phyloP scores from a whole-genome alignment of 2,113 vertebrate genomes.

The Alligator sinensis region DNA sequence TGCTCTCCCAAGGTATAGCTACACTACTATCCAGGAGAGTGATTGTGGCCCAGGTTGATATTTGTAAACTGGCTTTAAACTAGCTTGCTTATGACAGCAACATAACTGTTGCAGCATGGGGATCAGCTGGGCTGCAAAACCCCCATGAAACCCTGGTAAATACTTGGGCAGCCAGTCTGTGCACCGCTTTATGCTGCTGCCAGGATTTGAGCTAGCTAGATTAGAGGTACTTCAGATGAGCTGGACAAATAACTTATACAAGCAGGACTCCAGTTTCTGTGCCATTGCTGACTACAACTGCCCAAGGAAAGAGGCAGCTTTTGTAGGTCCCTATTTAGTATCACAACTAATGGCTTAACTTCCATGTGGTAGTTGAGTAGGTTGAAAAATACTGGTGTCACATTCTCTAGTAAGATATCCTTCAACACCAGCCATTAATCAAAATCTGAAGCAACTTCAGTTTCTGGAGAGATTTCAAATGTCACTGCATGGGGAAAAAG shows the following conservation, averaged over 20 bases:
- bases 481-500: background rate
- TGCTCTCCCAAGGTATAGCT: background rate
- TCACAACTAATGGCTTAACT: background rate
- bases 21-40: no score
- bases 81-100: no score
- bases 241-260: background rate
- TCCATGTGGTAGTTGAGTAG: background rate
- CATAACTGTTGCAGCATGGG: no score
- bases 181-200: background rate
- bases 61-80: no score
- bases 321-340: background rate
- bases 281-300: background rate
- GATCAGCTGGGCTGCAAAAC: no score
- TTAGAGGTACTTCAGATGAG: background rate
- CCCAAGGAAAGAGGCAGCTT: background rate
- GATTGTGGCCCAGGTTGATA: no score
- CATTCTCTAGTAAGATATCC: background rate
- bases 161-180: no score
- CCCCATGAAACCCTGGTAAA: no score
- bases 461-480: background rate
- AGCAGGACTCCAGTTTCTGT: background rate
- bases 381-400: background rate
- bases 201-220: background rate
- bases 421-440: background rate
- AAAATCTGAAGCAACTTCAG: background rate